These are phyloP conservation scores for Melopsittacus undulatus DNA, from an alignment of 2,797 vertebrate species.

Conservation along the genomic window DNA sequence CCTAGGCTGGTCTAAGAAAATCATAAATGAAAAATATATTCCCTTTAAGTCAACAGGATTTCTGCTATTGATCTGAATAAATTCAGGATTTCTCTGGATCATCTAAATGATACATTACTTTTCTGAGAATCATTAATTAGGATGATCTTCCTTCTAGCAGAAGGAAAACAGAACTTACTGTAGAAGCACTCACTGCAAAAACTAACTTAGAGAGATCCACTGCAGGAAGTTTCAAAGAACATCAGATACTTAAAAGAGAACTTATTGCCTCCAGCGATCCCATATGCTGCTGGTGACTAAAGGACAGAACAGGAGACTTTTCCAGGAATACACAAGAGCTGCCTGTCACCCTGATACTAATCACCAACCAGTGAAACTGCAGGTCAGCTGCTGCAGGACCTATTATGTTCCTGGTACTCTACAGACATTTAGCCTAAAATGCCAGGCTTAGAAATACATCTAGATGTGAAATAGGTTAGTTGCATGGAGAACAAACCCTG, in stretches of 20 bases:
- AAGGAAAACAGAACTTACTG: neutral
- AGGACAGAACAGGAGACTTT: neutral
- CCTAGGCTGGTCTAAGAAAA: neutral
- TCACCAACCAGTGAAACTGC: neutral
- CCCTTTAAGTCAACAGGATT: conserved; percentile 5
- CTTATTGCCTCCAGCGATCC: neutral
- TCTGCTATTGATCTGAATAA: conserved; percentile 18
- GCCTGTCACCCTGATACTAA: neutral
- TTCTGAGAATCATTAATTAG: neutral
- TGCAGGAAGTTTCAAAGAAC: neutral
- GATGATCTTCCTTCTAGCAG: neutral
- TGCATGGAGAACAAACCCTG: neutral
- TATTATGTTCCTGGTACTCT: neutral
- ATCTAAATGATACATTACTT: conserved; percentile 4
- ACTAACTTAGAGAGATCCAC: neutral
- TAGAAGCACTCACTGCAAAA: neutral
- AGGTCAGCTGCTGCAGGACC: neutral
- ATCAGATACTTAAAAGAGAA: neutral
- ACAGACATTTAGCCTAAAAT: conserved; percentile 14
- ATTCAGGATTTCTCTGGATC: conserved; percentile 1
- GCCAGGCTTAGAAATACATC: neutral
- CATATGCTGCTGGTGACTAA: neutral
- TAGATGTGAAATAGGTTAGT: neutral
- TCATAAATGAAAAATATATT: conserved; percentile 13
- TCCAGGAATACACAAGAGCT: neutral